These are phyloP conservation scores for Otis tarda DNA, from an alignment of 2,113 vertebrate genomes.

Conservation along the genomic window DNA sequence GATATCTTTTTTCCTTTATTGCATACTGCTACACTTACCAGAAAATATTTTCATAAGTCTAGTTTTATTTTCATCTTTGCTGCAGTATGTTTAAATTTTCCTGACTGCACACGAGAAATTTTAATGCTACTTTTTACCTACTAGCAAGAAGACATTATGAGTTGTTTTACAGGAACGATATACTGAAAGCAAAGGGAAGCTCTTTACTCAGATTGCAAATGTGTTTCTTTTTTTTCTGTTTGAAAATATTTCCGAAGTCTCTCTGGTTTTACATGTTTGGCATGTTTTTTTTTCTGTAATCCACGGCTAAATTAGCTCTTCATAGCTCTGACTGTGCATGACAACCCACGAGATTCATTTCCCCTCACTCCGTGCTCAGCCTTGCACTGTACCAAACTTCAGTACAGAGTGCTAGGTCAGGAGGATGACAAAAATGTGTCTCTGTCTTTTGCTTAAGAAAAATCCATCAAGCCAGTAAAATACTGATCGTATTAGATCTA, in stretches of 20 bases:
- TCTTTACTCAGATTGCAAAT: background rate
- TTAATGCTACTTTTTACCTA: background rate
- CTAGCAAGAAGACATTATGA: background rate
- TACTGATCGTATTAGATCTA: too few relatives aligned
- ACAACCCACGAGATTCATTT: background rate
- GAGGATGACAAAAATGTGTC: background rate
- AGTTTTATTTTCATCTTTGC: background rate
- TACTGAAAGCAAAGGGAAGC: background rate
- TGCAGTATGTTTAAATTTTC: background rate
- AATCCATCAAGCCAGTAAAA: background rate
- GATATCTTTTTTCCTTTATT: background rate
- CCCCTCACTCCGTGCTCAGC: background rate
- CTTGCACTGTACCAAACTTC: background rate
- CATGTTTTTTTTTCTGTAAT: background rate
- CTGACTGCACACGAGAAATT: background rate
- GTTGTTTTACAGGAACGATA: background rate
- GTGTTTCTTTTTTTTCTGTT: background rate
- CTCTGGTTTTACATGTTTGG: background rate
- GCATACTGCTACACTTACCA: background rate
- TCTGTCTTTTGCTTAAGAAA: background rate
- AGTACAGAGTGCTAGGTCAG: background rate
- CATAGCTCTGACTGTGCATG: background rate
- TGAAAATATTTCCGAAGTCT: background rate
- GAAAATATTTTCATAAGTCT: background rate
- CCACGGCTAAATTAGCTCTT: background rate